A percentile compares a stretch with the other conserved stretches of the same genome.
Evolutionary conservation across 1,140 invertebrate species (phyloP).

Genomic region (Drosophila quadrilineata): DNA sequence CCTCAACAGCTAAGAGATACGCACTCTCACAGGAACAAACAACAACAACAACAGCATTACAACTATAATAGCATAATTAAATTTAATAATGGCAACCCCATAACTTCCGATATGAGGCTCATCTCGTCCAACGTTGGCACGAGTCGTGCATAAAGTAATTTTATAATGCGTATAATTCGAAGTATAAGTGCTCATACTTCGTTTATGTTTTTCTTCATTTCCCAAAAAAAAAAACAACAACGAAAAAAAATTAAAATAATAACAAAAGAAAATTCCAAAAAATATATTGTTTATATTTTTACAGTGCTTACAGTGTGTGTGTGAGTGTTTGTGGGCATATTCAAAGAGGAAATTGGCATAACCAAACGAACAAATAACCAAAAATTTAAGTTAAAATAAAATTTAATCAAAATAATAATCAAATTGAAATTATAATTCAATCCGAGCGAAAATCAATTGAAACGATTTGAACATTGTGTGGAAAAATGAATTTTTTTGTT

Average conservation of each 20-base stretch:
- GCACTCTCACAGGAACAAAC: constrained; percentile 14
- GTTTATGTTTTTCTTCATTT: constrained; percentile 29
- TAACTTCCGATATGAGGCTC: constrained; percentile 50
- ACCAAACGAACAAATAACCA: constrained; percentile 56
- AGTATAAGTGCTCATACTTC: no score
- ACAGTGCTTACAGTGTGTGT: constrained; percentile 9
- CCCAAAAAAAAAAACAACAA: no score
- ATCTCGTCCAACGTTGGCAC: constrained; percentile 52
- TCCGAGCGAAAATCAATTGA: no score
- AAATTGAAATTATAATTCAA: constrained; percentile 34
- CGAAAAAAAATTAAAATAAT: no score
- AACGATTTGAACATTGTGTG: constrained; percentile 23
- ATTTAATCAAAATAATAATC: constrained; percentile 16
- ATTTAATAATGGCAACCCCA: constrained; percentile 68
- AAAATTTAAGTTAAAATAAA: not conserved
- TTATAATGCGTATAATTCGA: constrained; percentile 26
- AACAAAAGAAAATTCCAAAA: not conserved
- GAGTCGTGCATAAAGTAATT: constrained; percentile 39
- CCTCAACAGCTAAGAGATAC: not conserved
- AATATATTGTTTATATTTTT: constrained; percentile 14
- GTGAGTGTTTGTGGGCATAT: constrained; percentile 16
- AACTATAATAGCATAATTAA: constrained; percentile 67
- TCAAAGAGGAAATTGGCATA: constrained; percentile 37
- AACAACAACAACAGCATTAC: no score
- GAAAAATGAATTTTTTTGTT: constrained; percentile 79